Conservation (phyloP, 2,113 vertebrate species). For the Urocynchramus pylzowi region DNA sequence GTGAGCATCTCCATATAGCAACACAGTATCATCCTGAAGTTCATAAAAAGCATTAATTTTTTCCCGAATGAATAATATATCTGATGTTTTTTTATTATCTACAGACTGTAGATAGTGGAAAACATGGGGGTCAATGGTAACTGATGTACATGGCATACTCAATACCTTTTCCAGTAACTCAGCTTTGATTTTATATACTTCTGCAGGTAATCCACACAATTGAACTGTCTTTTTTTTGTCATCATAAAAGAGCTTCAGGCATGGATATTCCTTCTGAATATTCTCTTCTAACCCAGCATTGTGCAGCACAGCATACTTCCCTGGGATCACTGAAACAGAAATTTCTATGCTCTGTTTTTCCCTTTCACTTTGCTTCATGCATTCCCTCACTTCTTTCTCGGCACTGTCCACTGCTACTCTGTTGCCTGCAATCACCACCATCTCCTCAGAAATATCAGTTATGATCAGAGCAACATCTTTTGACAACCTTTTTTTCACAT, state of each 20-base stretch:
- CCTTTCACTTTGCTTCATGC: constrained; percentile 59
- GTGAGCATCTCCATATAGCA: constrained; percentile 64
- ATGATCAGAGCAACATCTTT: constrained; percentile 60
- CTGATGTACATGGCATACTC: constrained; percentile 40
- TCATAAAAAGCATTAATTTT: constrained; percentile 74
- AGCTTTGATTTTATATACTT: constrained; percentile 73
- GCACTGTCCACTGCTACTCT: constrained; percentile 64
- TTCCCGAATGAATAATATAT: constrained; percentile 68
- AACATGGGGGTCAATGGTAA: constrained; percentile 59
- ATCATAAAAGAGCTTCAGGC: constrained; percentile 68
- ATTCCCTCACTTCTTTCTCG: constrained; percentile 57
- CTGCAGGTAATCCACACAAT: constrained; percentile 71
- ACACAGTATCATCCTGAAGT: constrained; percentile 40
- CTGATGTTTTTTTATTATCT: constrained; percentile 64
- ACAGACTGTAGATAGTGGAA: constrained; percentile 70
- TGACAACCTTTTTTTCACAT: constrained; percentile 33
- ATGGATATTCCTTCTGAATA: constrained; percentile 52
- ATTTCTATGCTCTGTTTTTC: constrained; percentile 59
- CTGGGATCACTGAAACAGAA: constrained; percentile 50
- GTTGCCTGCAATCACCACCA: constrained; percentile 75
- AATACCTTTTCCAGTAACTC: constrained; percentile 62
- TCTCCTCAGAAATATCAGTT: constrained; percentile 45
- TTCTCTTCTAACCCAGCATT: constrained; percentile 51
- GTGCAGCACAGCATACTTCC: constrained; percentile 68
- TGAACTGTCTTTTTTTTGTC: constrained; percentile 20